Evolutionary conservation across 2,113 vertebrate species (phyloP).

Genomic region (Dissostichus mawsoni): DNA sequence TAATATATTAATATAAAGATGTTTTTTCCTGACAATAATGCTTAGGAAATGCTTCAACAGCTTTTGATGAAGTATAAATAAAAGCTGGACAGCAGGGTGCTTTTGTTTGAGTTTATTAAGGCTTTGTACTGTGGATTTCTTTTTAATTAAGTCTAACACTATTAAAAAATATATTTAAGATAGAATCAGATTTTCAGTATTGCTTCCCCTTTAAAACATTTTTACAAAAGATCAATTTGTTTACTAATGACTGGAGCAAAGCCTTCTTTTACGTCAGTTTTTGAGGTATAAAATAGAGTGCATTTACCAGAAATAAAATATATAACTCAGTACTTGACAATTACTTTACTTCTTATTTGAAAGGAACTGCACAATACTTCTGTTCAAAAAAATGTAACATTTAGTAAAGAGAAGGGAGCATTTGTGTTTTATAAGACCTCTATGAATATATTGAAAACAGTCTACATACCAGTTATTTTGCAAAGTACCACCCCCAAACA

Average conservation of each 20-base stretch:
- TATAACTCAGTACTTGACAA: neutral
- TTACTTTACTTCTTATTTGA: neutral
- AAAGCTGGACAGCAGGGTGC: neutral
- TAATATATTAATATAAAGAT: no score
- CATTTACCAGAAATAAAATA: neutral
- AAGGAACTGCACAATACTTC: neutral
- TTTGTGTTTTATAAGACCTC: neutral
- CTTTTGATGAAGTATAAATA: neutral
- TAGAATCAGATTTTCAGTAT: no score
- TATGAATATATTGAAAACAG: neutral
- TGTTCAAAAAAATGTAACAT: neutral
- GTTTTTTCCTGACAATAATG: no score
- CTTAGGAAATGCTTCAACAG: no score
- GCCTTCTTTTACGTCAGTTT: neutral
- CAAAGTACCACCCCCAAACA: conserved; percentile 24
- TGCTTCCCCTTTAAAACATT: neutral
- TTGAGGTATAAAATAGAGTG: neutral
- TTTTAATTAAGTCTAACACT: no score
- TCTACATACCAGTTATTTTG: neutral
- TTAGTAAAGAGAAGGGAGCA: no score
- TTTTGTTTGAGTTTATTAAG: neutral
- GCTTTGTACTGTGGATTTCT: neutral
- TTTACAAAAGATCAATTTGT: neutral
- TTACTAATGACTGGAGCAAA: neutral
- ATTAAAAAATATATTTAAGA: no score